phyloP scores from a whole-genome alignment of 2,888 invertebrate genomes.

The Troilus luridus region DNA sequence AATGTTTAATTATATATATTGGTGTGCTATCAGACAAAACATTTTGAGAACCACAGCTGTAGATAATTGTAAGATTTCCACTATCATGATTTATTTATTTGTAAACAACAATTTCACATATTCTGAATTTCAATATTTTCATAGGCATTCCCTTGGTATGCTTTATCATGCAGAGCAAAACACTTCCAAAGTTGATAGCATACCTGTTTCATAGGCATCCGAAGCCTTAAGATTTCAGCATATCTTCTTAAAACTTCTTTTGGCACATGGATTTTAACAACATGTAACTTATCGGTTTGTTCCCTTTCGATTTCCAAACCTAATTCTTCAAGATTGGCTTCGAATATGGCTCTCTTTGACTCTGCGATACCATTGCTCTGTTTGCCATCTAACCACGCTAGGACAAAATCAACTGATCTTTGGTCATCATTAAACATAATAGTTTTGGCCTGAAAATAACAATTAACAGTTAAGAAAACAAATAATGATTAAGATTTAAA shows the following conservation, averaged over 20 bases:
- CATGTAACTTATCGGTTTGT: slow-evolving; percentile 75
- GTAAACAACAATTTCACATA: not conserved
- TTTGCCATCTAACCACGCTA: slow-evolving; percentile 79
- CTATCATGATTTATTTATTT: not conserved
- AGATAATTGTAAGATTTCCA: too few relatives aligned
- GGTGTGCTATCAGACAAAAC: too few relatives aligned
- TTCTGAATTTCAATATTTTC: not conserved
- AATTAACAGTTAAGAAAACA: not conserved
- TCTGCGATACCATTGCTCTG: slow-evolving; percentile 22
- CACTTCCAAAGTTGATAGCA: not conserved
- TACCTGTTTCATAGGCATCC: slow-evolving; percentile 95
- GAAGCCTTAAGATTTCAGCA: slow-evolving; percentile 90
- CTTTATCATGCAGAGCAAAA: not conserved
- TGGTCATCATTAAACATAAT: slow-evolving; percentile 77
- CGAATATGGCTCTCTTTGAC: slow-evolving; percentile 67
- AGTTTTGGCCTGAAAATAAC: slow-evolving; percentile 60
- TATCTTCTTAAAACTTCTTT: slow-evolving; percentile 86
- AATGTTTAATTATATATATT: too few relatives aligned
- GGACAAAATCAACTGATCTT: slow-evolving; percentile 82
- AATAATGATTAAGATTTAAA: not conserved
- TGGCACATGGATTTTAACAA: slow-evolving; percentile 92
- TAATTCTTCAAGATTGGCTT: slow-evolving; percentile 80
- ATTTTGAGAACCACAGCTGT: too few relatives aligned
- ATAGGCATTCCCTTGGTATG: not conserved
- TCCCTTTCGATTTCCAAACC: slow-evolving; percentile 83